phyloP scores from a whole-genome alignment of 2,797 vertebrate species.

The Cossypha heuglini region DNA sequence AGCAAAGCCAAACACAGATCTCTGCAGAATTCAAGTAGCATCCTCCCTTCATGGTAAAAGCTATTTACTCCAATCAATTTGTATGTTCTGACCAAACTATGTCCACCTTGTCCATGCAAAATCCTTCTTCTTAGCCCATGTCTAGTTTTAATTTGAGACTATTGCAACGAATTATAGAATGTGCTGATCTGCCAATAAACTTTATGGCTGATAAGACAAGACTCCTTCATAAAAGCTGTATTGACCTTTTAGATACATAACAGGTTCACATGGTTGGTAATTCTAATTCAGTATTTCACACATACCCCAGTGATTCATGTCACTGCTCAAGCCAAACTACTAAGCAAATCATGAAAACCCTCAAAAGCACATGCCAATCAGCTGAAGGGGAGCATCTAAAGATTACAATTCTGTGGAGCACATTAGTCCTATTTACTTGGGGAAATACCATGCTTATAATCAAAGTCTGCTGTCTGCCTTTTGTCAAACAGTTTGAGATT shows the following conservation, averaged over 20 bases:
- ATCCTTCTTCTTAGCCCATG: background rate
- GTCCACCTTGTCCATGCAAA: rapidly evolving
- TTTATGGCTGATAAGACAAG: background rate
- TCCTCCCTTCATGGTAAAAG: background rate
- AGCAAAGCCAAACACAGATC: background rate
- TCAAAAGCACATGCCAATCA: background rate
- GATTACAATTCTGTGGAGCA: background rate
- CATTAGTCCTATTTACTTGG: background rate
- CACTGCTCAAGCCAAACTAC: background rate
- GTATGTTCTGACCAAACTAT: background rate
- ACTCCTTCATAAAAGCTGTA: background rate
- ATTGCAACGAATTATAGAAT: background rate
- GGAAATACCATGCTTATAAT: background rate
- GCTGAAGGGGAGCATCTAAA: background rate
- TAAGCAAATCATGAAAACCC: background rate
- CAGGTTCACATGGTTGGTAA: background rate
- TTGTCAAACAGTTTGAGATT: background rate
- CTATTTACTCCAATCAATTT: background rate
- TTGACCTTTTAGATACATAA: background rate
- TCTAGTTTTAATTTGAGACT: background rate
- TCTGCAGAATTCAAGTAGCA: background rate
- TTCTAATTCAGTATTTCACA: background rate
- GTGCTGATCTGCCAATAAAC: background rate
- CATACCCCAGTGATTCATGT: background rate
- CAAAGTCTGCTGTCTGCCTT: background rate